A percentile compares a stretch with the other conserved stretches of the same genome.
These are phyloP conservation scores for Takifugu flavidus DNA, from an alignment of 2,113 vertebrate genomes.

Conservation along the genomic window DNA sequence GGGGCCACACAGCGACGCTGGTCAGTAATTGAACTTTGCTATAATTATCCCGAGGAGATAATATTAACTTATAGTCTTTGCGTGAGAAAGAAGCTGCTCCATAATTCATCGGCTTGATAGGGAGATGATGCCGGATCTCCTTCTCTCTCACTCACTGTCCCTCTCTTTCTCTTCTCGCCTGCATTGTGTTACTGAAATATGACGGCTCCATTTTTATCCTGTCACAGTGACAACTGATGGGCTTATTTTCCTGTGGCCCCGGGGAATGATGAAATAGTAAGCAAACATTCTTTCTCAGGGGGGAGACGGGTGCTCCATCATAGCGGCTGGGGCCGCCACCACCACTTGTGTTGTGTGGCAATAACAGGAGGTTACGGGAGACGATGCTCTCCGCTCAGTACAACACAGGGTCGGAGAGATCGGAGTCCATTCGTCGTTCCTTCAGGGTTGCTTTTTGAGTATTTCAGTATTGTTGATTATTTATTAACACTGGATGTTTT, in stretches of 20 bases:
- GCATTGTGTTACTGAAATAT: conserved; percentile 98
- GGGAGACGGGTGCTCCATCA: conserved; percentile 89
- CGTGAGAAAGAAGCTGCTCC: conserved; percentile 79
- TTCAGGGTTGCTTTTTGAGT: conserved; percentile 30
- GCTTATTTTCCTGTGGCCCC: conserved; percentile 93
- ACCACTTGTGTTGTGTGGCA: conserved; percentile 70
- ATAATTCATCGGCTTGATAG: conserved; percentile 89
- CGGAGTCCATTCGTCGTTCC: conserved; percentile 1
- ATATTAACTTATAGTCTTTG: conserved; percentile 93
- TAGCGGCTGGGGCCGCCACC: conserved; percentile 66
- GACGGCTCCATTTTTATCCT: conserved; percentile 98
- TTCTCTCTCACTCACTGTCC: conserved; percentile 25
- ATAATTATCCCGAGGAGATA: conserved; percentile 99
- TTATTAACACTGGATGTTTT: too few relatives aligned
- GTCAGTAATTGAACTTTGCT: conserved; percentile 97
- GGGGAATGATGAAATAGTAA: conserved; percentile 96
- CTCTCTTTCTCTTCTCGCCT: conserved; percentile 44
- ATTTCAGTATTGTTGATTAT: background rate
- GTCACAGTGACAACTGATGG: conserved; percentile 99
- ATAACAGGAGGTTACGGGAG: conserved; percentile 69
- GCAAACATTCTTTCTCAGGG: conserved; percentile 90
- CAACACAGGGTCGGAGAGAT: conserved; percentile 37
- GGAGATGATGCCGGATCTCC: conserved; percentile 57
- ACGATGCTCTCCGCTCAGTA: conserved; percentile 62
- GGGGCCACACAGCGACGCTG: conserved; percentile 80